A percentile compares a stretch with the other conserved stretches of the same genome.
phyloP scores from a whole-genome alignment of 2,888 invertebrate genomes.

The Sturmia bella region DNA sequence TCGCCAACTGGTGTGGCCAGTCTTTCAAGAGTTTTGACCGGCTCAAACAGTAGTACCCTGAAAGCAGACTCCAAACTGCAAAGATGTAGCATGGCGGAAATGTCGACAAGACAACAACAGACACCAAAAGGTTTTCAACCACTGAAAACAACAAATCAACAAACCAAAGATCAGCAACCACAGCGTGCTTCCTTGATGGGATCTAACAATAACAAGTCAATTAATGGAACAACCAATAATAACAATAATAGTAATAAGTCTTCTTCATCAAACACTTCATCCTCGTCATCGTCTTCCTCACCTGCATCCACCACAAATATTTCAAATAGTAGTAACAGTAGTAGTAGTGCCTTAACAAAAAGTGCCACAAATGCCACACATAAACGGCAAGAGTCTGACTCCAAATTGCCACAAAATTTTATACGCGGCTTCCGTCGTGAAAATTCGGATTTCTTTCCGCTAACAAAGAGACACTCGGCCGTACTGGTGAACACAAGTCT shows the following conservation, averaged over 20 bases:
- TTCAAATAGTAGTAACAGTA: conserved; percentile 46
- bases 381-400: conserved; percentile 89
- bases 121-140: conserved; percentile 76
- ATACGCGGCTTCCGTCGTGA: conserved; percentile 91
- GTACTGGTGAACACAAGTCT: conserved; percentile 82
- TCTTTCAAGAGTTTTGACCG: conserved; percentile 68
- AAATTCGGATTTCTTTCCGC: conserved; percentile 91
- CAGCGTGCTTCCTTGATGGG: conserved; percentile 63
- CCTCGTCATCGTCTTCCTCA: conserved; percentile 68
- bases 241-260: conserved; percentile 70
- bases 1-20: conserved; percentile 73
- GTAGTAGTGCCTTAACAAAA: conserved; percentile 76
- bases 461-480: conserved; percentile 90
- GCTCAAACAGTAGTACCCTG: conserved; percentile 81
- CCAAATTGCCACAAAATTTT: conserved; percentile 87
- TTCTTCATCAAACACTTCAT: conserved; percentile 64
- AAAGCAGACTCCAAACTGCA: conserved; percentile 79
- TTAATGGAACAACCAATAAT: conserved; percentile 52
- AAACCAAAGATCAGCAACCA: conserved; percentile 67
- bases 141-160: conserved; percentile 69
- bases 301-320: conserved; percentile 53
- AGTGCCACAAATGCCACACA: conserved; percentile 83
- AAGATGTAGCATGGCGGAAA: conserved; percentile 64
- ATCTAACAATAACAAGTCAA: conserved; percentile 57
- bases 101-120: conserved; percentile 71